Base-by-base conservation (phyloP, 2,888 invertebrate genomes). In the Tiliacea aurago region DNA sequence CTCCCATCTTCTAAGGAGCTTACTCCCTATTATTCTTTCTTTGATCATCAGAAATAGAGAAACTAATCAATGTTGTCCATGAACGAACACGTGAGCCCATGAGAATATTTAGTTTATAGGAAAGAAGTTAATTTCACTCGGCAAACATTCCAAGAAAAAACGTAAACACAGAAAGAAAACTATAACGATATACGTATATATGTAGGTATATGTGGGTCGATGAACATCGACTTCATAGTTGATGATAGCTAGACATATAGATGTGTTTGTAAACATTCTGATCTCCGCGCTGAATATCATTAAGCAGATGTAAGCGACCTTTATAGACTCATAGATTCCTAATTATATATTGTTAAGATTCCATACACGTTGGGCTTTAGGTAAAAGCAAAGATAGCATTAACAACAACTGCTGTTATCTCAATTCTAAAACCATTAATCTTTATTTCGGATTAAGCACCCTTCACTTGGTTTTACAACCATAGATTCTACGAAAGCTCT, bases 221-320 rank as follows among this genome's bases (percentile, higher is more conserved):
- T 37, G 11, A 15, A 51, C 70, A 75, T 63, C 49, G 20, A 75
- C 15, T 63, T 56, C 37, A 56, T 11, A 56, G 41, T 55, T 28
- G 51, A 70, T 53, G 37, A 76, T 56, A 62, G 75, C 43, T 55
- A 67, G 66, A 70, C 20, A 45, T 47, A 20, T 41, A 45, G 53
- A 79, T 33, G 62, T 58, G 55, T 68, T 65, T 76, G 63, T 81
- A 79, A 76, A 81, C 76, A 81, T 59, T 67, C 53, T 33, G 41
- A 55, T 51, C 62, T 51, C 23, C 41, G 47, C 28, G 41, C 23
- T 61, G 70, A 79, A 58, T 66, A 63, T 70, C 65, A 62, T 13
- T 51, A 56, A 45, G 23, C 74, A 80, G 68, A 61, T 51, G 68
- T 68, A 56, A 73, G 43, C 43, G 41, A 70, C 41, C 18, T 37